Percentiles rank a stretch among this genome's conserved stretches.
These are phyloP conservation scores for Zophobas morio DNA, from an alignment of 1,140 invertebrate genomes.

Conservation along the genomic window DNA sequence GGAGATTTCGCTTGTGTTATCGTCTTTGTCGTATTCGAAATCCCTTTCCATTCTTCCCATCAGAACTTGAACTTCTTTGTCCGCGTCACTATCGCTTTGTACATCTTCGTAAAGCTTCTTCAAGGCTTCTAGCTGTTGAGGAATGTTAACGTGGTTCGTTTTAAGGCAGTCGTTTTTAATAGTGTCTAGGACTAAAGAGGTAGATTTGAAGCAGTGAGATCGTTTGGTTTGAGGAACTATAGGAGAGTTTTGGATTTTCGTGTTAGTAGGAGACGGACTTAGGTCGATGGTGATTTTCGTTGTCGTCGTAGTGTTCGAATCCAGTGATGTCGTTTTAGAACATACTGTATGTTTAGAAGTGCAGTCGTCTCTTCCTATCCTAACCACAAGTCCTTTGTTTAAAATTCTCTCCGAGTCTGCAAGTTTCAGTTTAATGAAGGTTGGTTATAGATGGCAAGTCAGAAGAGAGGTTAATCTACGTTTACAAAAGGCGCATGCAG, in stretches of 20 bases:
- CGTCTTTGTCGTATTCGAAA: constrained; percentile 51
- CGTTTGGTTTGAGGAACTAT: constrained; percentile 56
- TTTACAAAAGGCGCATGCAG: constrained; percentile 46
- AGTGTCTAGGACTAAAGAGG: constrained; percentile 65
- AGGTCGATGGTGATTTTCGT: constrained; percentile 69
- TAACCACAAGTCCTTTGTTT: constrained; percentile 66
- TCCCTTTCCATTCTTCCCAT: constrained; percentile 60
- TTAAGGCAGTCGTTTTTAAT: constrained; percentile 56
- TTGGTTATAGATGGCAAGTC: constrained; percentile 41
- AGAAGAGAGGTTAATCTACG: constrained; percentile 38
- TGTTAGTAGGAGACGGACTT: constrained; percentile 63
- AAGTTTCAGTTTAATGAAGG: constrained; percentile 49
- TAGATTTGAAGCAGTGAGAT: constrained; percentile 67
- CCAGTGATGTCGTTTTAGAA: constrained; percentile 63
- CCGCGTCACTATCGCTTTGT: constrained; percentile 66
- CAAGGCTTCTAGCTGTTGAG: constrained; percentile 64
- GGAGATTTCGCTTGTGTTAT: constrained; percentile 62
- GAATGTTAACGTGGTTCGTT: constrained; percentile 52
- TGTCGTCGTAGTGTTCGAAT: constrained; percentile 62
- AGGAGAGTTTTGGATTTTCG: constrained; percentile 44
- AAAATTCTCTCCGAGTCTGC: constrained; percentile 63
- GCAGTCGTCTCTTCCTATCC: constrained; percentile 63
- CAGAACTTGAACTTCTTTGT: constrained; percentile 68
- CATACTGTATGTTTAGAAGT: constrained; percentile 62
- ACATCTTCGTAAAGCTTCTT: constrained; percentile 66